phyloP scores from a whole-genome alignment of 2,113 vertebrate species.

The Colius striatus region DNA sequence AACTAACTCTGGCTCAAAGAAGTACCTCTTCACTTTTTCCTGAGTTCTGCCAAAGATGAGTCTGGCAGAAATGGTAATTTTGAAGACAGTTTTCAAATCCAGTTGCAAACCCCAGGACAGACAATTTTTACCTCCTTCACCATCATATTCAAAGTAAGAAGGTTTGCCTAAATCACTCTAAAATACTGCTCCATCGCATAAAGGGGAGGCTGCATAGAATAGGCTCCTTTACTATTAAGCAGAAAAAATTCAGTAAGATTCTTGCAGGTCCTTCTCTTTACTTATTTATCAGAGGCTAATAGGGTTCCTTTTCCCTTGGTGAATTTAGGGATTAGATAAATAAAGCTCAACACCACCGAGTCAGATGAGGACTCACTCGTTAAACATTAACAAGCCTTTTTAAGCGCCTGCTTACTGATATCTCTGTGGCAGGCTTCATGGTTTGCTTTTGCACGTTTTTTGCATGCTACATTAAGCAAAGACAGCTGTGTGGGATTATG shows the following conservation, averaged over 20 bases:
- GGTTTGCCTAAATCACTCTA: neutral
- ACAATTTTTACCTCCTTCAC: neutral
- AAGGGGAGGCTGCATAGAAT: neutral
- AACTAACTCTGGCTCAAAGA: neutral
- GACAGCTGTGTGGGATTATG: neutral
- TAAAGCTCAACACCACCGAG: conserved; percentile 21
- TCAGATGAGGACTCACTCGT: conserved; percentile 22
- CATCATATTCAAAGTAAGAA: neutral
- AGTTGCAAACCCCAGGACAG: neutral
- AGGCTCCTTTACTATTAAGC: neutral
- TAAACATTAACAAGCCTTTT: conserved; percentile 61
- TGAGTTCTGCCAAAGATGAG: neutral
- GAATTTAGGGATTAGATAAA: conserved; percentile 49
- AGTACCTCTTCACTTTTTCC: neutral
- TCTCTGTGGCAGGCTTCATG: neutral
- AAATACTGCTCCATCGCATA: neutral
- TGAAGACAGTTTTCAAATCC: neutral
- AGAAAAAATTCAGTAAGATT: neutral
- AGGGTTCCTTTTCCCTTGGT: neutral
- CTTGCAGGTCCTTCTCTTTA: conserved; percentile 15
- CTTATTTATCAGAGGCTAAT: neutral
- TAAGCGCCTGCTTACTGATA: neutral
- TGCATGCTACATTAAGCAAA: fast-evolving
- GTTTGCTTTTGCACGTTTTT: neutral
- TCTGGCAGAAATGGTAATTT: neutral